phyloP scores from a whole-genome alignment of 2,113 vertebrate species.

The Pipa parva region DNA sequence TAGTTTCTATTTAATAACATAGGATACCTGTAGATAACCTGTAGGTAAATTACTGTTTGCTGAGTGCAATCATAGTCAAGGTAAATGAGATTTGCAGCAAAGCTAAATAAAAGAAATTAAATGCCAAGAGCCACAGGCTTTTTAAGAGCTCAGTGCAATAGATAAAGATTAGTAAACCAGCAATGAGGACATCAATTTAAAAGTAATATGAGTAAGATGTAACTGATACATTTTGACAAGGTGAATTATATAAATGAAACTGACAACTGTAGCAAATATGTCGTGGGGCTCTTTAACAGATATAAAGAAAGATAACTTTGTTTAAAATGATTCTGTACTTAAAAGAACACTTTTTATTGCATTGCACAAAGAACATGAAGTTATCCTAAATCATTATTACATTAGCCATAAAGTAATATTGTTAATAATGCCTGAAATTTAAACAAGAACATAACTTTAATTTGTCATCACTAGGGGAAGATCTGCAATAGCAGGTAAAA shows the following conservation, averaged over 20 bases:
- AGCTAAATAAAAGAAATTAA: conserved; percentile 34
- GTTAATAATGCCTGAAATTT: no score
- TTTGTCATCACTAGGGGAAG: no score
- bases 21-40: conserved; percentile 14
- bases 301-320: no score
- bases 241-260: conserved; percentile 23
- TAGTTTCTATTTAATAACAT: conserved; percentile 18
- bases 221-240: conserved; percentile 21
- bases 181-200: conserved; percentile 14
- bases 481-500: no score
- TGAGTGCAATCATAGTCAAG: conserved; percentile 15
- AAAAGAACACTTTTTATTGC: no score
- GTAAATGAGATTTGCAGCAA: conserved; percentile 27
- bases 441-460: no score
- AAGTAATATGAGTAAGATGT: conserved; percentile 19
- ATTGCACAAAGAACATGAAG: no score
- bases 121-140: conserved; percentile 12
- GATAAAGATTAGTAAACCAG: conserved; percentile 32
- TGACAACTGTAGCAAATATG: conserved; percentile 3
- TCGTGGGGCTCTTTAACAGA: conserved; percentile 10
- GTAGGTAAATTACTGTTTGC: conserved; percentile 18
- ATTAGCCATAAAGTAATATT: no score
- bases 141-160: conserved; percentile 11
- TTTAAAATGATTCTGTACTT: no score
- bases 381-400: no score